Evolutionary conservation across 53 echinoderm and acorn worm species (phyloP).

Genomic region (Paelopatides confundens): DNA sequence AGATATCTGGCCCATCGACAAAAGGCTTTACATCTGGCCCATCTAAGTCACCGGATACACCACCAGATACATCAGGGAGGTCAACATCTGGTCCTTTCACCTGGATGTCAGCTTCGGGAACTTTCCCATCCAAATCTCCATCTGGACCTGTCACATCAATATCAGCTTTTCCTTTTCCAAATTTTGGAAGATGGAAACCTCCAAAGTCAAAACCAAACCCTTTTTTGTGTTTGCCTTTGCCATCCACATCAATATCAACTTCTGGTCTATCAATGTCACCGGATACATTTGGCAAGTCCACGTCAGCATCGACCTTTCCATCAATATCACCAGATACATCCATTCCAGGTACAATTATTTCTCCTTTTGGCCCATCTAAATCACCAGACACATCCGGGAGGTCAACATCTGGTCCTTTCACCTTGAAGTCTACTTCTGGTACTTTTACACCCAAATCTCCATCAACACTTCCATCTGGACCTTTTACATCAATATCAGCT

Average conservation of each 20-base stretch:
- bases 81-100: slow-evolving; percentile 53
- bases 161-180: slow-evolving; percentile 57
- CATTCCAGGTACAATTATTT: slow-evolving; percentile 23
- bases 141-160: slow-evolving; percentile 12
- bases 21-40: background rate
- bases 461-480: slow-evolving; percentile 55
- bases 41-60: background rate
- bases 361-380: slow-evolving; percentile 42
- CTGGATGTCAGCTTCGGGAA: slow-evolving; percentile 21
- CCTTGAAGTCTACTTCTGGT: slow-evolving; percentile 50
- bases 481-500: slow-evolving; percentile 15
- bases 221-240: slow-evolving; percentile 48
- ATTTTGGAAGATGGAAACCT: slow-evolving; percentile 26
- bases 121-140: slow-evolving; percentile 45
- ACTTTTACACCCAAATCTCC: slow-evolving; percentile 29
- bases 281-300: slow-evolving; percentile 24
- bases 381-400: background rate
- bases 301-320: background rate
- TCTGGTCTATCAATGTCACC: slow-evolving; percentile 55
- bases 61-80: slow-evolving; percentile 9
- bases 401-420: slow-evolving; percentile 34
- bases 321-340: background rate
- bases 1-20: slow-evolving; percentile 47
- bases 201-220: slow-evolving; percentile 17
- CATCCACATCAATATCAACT: slow-evolving; percentile 36